phyloP scores from a whole-genome alignment of 2,888 invertebrate species.

The Metalampra italica region DNA sequence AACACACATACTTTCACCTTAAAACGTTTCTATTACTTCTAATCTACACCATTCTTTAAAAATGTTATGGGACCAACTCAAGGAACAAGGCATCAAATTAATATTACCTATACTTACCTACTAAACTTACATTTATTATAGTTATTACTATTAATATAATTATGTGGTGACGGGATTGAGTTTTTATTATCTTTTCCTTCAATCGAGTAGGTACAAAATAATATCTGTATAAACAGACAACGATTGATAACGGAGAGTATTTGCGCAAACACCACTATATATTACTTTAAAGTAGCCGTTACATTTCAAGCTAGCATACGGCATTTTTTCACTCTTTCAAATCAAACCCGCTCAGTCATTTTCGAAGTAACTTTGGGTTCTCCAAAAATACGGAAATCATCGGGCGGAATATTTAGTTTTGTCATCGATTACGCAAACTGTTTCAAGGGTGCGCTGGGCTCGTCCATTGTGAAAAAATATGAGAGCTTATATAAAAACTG shows the following conservation, averaged over 20 bases:
- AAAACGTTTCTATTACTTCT: no score
- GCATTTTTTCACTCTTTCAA: conserved; percentile 14
- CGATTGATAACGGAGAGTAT: background rate
- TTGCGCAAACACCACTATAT: background rate
- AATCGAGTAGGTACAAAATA: no score
- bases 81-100: no score
- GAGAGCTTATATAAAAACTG: conserved; percentile 75
- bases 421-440: conserved; percentile 80
- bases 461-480: conserved; percentile 74
- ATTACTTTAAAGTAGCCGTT: background rate
- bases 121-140: no score
- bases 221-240: no score
- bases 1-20: no score
- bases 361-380: conserved; percentile 41
- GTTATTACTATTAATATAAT: no score
- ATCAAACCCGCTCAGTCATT: conserved; percentile 24
- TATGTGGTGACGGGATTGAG: no score
- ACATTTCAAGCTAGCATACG: background rate
- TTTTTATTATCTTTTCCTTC: no score
- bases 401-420: conserved; percentile 79
- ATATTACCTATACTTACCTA: no score
- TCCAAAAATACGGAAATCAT: conserved; percentile 77
- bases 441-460: conserved; percentile 75
- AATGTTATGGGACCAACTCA: no score
- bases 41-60: no score